Base-by-base conservation (phyloP, 1,140 invertebrate species). In the Belonocnema kinseyi region DNA sequence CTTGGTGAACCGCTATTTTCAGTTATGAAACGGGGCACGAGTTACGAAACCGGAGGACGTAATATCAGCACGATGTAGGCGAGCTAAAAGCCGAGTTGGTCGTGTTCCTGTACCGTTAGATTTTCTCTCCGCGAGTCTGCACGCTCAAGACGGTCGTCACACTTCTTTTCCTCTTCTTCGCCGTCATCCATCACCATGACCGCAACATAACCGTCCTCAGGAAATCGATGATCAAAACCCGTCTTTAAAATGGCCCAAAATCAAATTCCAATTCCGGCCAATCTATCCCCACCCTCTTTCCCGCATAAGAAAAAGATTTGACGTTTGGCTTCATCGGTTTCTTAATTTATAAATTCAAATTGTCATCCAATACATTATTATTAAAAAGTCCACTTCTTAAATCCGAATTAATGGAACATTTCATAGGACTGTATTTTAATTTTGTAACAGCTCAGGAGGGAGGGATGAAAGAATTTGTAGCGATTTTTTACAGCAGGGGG, bases 21-120 rank as follows among this genome's bases (percentile, higher is more conserved):
- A 85, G 86, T 89, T 89, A 89, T 85, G 87, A 89, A 89, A 89
- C 85, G 72, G 76, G 75, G 78, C 80, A 84, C 83, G 76, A 76
- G 78, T 89, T 89, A 89, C 86, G 88, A 89, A 89, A 89, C 83
- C 61, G 73, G 84, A 87, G 85, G 86, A 87, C 85, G 86, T 89
- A 89, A 89, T 88, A 88, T 84, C 83, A 72, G 74, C 75, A 77
- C 79, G n/a, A 87, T 85, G 83, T 85, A 86, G 84, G 85, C 83
- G 80, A 87, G 77, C 77, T 80, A 73, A 79, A 77, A 61, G 58
- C 83, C 79, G 78, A 21, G 21, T 75, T 80, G 50, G 73, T 50
- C 66, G 66, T 61, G 58, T 33, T 61, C 33, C 46, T 70, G 79
- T 88, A 87, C 88, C 88, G 88, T 89, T 89, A 89, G 87, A 89